Conservation (phyloP, 2,113 vertebrate species). For the Lethenteron camtschaticum region DNA sequence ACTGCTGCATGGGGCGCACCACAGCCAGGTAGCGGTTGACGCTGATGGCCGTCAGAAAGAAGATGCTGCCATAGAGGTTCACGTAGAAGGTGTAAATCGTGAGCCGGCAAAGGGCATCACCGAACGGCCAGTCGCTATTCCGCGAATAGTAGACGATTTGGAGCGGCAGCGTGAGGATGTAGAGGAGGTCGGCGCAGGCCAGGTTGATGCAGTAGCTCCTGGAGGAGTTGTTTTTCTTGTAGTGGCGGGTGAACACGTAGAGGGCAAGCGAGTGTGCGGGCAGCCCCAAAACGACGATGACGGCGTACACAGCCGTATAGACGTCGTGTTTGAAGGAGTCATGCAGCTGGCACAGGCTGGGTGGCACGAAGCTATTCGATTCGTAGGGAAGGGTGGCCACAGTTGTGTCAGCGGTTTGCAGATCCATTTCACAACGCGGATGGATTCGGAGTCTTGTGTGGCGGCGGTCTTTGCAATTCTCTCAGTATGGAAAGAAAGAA, state of each 20-base stretch:
- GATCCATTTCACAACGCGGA: too few relatives aligned
- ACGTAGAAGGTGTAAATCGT: slow-evolving; percentile 26
- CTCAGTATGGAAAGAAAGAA: too few relatives aligned
- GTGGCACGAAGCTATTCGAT: too few relatives aligned
- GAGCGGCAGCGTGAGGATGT: slow-evolving; percentile 26
- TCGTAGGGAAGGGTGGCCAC: too few relatives aligned
- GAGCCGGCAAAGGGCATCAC: slow-evolving; percentile 24
- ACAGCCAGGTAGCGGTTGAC: slow-evolving; percentile 24
- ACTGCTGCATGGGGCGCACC: slow-evolving; percentile 10
- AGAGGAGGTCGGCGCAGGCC: slow-evolving; percentile 23
- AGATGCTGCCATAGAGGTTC: slow-evolving; percentile 30
- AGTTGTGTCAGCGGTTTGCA: too few relatives aligned
- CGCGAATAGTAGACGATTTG: slow-evolving; percentile 23
- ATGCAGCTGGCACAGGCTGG: background rate
- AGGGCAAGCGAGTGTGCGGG: slow-evolving; percentile 20
- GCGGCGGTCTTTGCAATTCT: too few relatives aligned
- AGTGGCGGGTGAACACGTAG: slow-evolving; percentile 16
- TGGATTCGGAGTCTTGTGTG: too few relatives aligned
- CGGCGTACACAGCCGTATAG: slow-evolving; percentile 21
- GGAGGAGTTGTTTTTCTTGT: slow-evolving; percentile 14
- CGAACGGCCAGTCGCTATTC: slow-evolving; percentile 16
- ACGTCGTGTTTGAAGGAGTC: slow-evolving; percentile 19
- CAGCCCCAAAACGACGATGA: slow-evolving; percentile 21
- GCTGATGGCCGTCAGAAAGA: slow-evolving; percentile 28
- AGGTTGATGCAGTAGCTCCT: slow-evolving; percentile 26